phyloP scores from a whole-genome alignment of 2,888 invertebrate genomes.

The Cephus pygmeus region DNA sequence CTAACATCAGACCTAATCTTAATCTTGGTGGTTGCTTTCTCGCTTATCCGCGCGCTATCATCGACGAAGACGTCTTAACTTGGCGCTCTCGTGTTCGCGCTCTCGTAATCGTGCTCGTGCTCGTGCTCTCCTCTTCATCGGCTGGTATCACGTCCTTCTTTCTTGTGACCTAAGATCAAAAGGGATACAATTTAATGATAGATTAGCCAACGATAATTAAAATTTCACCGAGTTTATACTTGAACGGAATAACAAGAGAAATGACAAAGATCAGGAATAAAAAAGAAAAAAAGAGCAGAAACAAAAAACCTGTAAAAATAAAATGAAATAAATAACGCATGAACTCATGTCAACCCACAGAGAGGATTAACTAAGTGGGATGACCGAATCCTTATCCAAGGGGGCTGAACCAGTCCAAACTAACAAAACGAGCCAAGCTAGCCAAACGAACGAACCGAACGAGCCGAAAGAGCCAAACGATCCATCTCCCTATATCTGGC shows the following conservation, averaged over 20 bases:
- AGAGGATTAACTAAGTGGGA: no score
- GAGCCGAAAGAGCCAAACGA: no score
- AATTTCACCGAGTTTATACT: neutral
- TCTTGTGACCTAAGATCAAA: slow-evolving; percentile 46
- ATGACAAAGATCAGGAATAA: no score
- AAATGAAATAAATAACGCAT: neutral
- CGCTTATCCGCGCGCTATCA: slow-evolving; percentile 43
- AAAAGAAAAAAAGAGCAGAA: neutral
- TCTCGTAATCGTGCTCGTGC: slow-evolving; percentile 28
- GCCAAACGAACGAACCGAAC: no score
- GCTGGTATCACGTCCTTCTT: slow-evolving; percentile 56
- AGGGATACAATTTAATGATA: neutral
- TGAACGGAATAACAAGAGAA: neutral
- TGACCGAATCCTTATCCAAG: no score
- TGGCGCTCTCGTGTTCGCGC: slow-evolving; percentile 18
- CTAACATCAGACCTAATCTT: slow-evolving; percentile 62
- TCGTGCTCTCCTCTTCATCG: slow-evolving; percentile 53
- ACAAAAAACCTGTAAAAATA: neutral
- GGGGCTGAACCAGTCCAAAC: no score
- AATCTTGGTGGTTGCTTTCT: slow-evolving; percentile 37
- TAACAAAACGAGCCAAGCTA: no score
- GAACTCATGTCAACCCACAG: no score
- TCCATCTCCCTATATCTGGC: no score
- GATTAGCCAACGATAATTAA: neutral
- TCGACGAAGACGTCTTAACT: slow-evolving; percentile 7